phyloP scores from a whole-genome alignment of 1,140 invertebrate species.

The Cyclargus thomasi region DNA sequence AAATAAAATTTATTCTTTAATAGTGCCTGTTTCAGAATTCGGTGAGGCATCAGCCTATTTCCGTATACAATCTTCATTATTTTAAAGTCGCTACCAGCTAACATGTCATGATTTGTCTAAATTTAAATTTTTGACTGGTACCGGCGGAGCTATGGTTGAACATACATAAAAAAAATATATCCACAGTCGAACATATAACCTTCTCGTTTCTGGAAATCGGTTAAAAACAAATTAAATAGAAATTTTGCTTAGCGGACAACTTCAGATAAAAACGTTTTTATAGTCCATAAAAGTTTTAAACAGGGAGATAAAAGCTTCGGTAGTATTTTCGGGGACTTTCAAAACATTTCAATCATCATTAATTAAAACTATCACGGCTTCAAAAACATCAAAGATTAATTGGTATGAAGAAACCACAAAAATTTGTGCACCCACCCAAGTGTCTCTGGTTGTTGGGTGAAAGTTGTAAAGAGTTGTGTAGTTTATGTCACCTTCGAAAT shows the following conservation, averaged over 20 bases:
- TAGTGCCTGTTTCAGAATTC: too few species aligned
- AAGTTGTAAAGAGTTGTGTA: neutral
- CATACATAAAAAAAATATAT: too few species aligned
- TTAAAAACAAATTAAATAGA: too few species aligned
- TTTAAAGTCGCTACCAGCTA: too few species aligned
- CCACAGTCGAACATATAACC: too few species aligned
- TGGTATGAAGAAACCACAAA: neutral
- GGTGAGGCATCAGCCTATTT: too few species aligned
- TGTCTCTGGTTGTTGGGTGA: neutral
- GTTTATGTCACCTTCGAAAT: neutral
- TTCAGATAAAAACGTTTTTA: neutral
- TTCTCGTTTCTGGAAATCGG: too few species aligned
- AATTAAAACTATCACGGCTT: conserved; percentile 1
- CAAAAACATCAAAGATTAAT: neutral
- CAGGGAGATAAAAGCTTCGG: neutral
- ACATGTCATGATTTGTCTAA: too few species aligned
- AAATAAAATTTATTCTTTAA: too few species aligned
- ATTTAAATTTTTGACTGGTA: too few species aligned
- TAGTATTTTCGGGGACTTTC: neutral
- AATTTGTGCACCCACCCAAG: neutral
- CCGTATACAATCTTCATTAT: too few species aligned
- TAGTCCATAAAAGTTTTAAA: neutral
- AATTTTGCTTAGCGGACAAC: neutral
- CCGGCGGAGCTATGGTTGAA: too few species aligned
- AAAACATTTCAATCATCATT: neutral